Base-by-base conservation (phyloP, 2,113 vertebrate species). In the Apteryx owenii region DNA sequence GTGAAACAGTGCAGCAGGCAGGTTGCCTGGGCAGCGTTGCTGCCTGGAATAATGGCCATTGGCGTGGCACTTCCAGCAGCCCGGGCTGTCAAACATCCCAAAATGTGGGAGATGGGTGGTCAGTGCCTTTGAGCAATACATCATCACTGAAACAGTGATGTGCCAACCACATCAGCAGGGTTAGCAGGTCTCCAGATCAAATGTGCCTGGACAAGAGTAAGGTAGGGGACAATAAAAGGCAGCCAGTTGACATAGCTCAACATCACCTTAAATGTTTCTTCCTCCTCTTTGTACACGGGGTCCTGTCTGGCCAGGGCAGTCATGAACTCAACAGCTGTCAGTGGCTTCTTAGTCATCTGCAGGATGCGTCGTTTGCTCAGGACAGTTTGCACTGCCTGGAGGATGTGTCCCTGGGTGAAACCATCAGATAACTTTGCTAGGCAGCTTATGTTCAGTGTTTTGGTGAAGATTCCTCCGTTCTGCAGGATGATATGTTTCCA, bases 231-330 rank as follows among this genome's bases (percentile, higher is more conserved):
- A 2, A 26, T 21, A 9, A 60, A 68, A 88, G 46, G 20, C 31
- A 82, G n/a, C 2, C 40, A 29, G 23, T 26, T 56, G 75, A 23
- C 12, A 40, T 20, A 82, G 70, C 25, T 82, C 38, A 51, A 2
- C 3, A 17, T 97, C 82, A 99, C 99, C 98, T 99, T 98, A 38
- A 99, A 98, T 1, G 87, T 54, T 60, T 99, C 98, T 8, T 99
- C 98, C 46, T 99, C 99, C 80, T 99, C 98, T 68, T 90, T 98
- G 97, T 98, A 99, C n/a, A 99, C 97, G 0, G 98, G 99, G 9
- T 97, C 93, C 42, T 98, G 97, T 15, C 85, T 86, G 85, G 98
- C 97, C 13, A 99, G 97, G 2, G 89, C 51, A 3, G 77, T 29
- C 15, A 98, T 60, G 48, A 99, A 99, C 94, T 99, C 99, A 0